Evolutionary conservation across 2,797 vertebrate species (phyloP).

Genomic region (Yasuhikotakia modesta): DNA sequence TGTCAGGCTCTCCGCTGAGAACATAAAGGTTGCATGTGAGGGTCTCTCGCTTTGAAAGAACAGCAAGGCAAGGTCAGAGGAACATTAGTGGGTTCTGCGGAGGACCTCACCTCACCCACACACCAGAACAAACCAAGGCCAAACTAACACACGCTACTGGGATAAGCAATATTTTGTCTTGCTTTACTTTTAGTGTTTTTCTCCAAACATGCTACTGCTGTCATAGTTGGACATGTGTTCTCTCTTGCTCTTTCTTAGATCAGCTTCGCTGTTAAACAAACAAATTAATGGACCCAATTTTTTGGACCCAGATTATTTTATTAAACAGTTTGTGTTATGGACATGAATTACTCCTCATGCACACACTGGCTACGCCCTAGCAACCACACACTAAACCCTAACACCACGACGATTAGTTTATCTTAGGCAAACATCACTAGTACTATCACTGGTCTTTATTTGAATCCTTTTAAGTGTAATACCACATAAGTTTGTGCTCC

Average conservation of each 20-base stretch:
- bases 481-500: too few species aligned
- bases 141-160: not conserved
- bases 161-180: not conserved
- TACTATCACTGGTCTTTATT: too few species aligned
- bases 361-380: not conserved
- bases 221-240: not conserved
- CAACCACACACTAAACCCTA: not conserved
- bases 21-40: not conserved
- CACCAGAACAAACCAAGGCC: not conserved
- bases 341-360: not conserved
- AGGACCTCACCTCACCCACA: not conserved
- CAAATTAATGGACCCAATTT: too few species aligned
- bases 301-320: too few species aligned
- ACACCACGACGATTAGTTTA: not conserved
- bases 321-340: too few species aligned
- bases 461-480: too few species aligned
- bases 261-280: too few species aligned
- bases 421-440: too few species aligned
- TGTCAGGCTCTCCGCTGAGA: constrained; percentile 13
- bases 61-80: not conserved
- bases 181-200: not conserved
- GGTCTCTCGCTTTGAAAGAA: not conserved
- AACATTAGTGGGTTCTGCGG: not conserved
- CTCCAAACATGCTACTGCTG: not conserved
- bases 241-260: too few species aligned